Conservation (phyloP, 2,888 invertebrate genomes). For the Zeuzera pyrina region DNA sequence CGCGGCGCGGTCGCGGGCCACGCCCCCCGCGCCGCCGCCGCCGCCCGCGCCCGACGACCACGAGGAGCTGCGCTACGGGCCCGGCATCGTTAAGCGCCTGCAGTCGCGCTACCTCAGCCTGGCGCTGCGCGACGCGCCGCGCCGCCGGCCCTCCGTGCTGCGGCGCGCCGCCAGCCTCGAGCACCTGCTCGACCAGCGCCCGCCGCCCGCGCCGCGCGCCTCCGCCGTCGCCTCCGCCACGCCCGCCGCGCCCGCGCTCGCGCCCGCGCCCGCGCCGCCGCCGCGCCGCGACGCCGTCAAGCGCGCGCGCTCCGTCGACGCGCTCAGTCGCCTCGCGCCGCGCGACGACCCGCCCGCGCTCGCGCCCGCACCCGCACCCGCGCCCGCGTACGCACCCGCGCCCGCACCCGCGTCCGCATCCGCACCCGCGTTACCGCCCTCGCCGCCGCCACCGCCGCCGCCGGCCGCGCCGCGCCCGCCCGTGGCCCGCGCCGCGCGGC, state of each 20-base stretch:
- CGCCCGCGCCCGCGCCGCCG: conserved; percentile 29
- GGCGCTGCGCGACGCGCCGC: conserved; percentile 83
- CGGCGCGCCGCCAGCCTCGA: conserved; percentile 89
- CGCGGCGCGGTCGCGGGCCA: conserved; percentile 53
- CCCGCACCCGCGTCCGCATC: conserved; percentile 86
- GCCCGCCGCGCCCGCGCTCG: conserved; percentile 39
- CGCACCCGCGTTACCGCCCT: conserved; percentile 45
- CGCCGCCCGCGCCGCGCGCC: conserved; percentile 37
- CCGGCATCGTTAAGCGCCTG: conserved; percentile 91
- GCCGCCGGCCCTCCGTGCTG: conserved; percentile 79
- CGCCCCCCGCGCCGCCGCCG: conserved; percentile 29
- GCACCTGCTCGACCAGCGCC: conserved; percentile 82
- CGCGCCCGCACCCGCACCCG: conserved; percentile 28
- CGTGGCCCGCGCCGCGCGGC: conserved; percentile 53
- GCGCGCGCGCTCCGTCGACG: conserved; percentile 89
- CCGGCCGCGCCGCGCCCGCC: conserved; percentile 47
- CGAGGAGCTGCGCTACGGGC: conserved; percentile 91
- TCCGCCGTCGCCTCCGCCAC: conserved; percentile 23
- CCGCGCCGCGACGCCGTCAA: conserved; percentile 78
- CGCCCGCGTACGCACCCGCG: conserved; percentile 80
- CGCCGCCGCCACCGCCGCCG: conserved; percentile 58
- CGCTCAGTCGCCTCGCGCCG: conserved; percentile 78
- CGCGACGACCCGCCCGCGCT: conserved; percentile 65
- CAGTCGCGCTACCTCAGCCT: conserved; percentile 90
- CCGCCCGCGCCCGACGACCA: conserved; percentile 44